Evolutionary conservation across 2,888 invertebrate genomes (phyloP).

Genomic region (Loripinus fragilis): DNA sequence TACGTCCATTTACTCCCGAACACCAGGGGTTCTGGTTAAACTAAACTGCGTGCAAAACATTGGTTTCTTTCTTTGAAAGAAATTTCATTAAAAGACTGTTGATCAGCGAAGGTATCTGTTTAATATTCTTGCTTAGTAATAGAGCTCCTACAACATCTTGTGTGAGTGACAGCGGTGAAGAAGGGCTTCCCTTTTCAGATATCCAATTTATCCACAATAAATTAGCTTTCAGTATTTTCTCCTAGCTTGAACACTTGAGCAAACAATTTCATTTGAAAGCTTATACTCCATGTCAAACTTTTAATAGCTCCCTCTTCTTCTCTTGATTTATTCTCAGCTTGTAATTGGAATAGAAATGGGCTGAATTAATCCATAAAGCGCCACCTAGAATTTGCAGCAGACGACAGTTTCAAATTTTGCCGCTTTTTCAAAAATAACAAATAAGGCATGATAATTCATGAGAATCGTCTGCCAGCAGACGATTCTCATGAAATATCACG

Average conservation of each 20-base stretch:
- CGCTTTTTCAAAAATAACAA: no score
- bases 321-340: slow-evolving; percentile 18
- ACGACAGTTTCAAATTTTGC: no score
- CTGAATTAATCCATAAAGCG: slow-evolving; percentile 13
- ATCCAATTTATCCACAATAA: slow-evolving; percentile 31
- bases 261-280: slow-evolving; percentile 32
- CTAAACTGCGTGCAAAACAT: not conserved
- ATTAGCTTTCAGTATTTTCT: slow-evolving; percentile 23
- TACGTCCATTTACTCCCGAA: slow-evolving; percentile 1
- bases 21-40: slow-evolving; percentile 9
- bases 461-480: no score
- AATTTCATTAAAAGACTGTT: slow-evolving; percentile 12
- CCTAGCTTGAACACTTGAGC: slow-evolving; percentile 23
- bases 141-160: not conserved
- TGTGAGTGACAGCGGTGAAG: slow-evolving; percentile 20
- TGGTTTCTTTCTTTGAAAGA: not conserved
- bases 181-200: slow-evolving; percentile 22
- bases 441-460: no score
- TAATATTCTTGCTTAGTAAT: slow-evolving; percentile 26
- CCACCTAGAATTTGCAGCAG: no score
- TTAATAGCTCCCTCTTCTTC: slow-evolving; percentile 6
- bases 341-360: slow-evolving; percentile 26
- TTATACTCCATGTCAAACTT: slow-evolving; percentile 19
- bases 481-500: no score
- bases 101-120: slow-evolving; percentile 19